Conservation (phyloP, 2,888 invertebrate genomes). For the Thymelicus lineola region DNA sequence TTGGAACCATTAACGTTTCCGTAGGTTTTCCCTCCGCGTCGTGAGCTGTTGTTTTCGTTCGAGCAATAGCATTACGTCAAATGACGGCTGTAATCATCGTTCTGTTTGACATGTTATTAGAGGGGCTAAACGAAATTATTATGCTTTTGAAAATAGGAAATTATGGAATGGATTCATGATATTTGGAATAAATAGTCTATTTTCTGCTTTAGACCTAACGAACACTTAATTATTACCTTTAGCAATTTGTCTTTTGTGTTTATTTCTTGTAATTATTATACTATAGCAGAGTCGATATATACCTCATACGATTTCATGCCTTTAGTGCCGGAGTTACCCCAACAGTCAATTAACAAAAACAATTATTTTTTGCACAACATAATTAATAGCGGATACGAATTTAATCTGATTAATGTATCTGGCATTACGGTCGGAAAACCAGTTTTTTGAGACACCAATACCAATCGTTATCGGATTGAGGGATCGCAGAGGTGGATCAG, state of each 20-base stretch:
- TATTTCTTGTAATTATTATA: too few species aligned
- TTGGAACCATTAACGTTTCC: conserved; percentile 45
- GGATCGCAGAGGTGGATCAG: conserved; percentile 22
- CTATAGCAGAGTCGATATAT: too few species aligned
- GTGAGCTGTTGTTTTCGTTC: conserved; percentile 38
- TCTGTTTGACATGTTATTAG: conserved; percentile 18
- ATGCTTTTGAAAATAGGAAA: neutral
- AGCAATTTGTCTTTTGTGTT: too few species aligned
- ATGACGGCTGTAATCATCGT: conserved; percentile 15
- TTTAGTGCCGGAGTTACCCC: neutral
- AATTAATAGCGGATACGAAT: conserved; percentile 16
- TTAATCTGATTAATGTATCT: conserved; percentile 34
- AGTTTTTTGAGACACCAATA: conserved; percentile 19
- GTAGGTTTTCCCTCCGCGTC: conserved; percentile 29
- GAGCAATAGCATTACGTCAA: conserved; percentile 42
- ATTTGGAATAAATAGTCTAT: neutral
- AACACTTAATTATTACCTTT: neutral
- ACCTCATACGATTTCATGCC: too few species aligned
- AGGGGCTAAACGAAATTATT: neutral
- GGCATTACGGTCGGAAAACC: conserved; percentile 2
- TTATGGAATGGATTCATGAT: neutral
- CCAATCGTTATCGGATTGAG: conserved; percentile 23
- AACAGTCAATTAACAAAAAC: conserved; percentile 4
- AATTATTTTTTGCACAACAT: conserved; percentile 8
- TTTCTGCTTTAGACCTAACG: too few species aligned